Percentiles rank a stretch among this genome's conserved stretches.
phyloP scores from a whole-genome alignment of 2,888 invertebrate species.

The Graphium colonna region DNA sequence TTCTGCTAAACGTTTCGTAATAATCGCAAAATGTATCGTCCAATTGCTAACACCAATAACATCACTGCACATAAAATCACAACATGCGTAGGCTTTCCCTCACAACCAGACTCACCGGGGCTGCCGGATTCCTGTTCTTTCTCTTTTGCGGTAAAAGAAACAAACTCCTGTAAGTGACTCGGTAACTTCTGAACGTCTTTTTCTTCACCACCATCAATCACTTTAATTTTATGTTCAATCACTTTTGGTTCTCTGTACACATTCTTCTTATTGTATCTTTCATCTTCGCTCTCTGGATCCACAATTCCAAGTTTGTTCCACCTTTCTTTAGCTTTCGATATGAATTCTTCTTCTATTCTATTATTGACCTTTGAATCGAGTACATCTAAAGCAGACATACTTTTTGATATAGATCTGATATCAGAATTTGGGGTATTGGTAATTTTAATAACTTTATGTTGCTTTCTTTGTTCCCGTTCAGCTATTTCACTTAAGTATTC shows the following conservation, averaged over 20 bases:
- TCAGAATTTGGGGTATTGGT: slow-evolving; percentile 72
- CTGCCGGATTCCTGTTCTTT: slow-evolving; percentile 76
- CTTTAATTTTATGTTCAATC: slow-evolving; percentile 77
- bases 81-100: slow-evolving; percentile 70
- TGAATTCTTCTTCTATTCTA: slow-evolving; percentile 87
- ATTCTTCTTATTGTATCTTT: slow-evolving; percentile 57
- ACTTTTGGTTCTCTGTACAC: slow-evolving; percentile 65
- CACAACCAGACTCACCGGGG: slow-evolving; percentile 68
- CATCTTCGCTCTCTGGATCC: slow-evolving; percentile 83
- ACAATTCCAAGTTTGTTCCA: slow-evolving; percentile 85
- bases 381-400: slow-evolving; percentile 54
- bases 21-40: slow-evolving; percentile 61
- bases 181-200: slow-evolving; percentile 84
- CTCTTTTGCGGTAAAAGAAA: slow-evolving; percentile 80
- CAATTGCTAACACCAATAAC: slow-evolving; percentile 65
- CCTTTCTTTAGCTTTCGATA: slow-evolving; percentile 86
- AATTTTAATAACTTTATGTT: slow-evolving; percentile 90
- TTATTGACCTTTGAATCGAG: slow-evolving; percentile 67
- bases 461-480: slow-evolving; percentile 87
- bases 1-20: slow-evolving; percentile 54
- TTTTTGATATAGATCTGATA: slow-evolving; percentile 51
- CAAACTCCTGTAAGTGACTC: slow-evolving; percentile 89
- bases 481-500: slow-evolving; percentile 90
- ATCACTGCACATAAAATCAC: slow-evolving; percentile 74
- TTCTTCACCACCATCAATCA: slow-evolving; percentile 83